Evolutionary conservation across 2,113 vertebrate genomes (phyloP).

Genomic region (Grantiella picta): DNA sequence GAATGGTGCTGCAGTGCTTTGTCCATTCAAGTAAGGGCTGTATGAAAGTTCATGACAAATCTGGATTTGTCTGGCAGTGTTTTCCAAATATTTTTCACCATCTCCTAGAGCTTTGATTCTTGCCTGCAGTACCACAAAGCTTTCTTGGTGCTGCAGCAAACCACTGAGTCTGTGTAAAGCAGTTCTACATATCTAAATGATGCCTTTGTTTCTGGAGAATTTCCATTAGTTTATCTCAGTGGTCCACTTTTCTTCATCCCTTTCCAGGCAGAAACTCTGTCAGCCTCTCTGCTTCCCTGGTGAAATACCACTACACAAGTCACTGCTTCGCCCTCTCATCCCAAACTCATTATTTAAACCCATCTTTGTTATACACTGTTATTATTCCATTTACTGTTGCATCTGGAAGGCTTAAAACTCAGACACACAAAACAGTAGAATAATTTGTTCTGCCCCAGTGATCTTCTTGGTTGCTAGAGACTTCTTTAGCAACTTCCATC

Average conservation of each 20-base stretch:
- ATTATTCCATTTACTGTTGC: background rate
- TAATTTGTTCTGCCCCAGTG: conserved; percentile 19
- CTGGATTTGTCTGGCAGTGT: background rate
- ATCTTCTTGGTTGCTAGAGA: background rate
- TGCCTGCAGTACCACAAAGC: background rate
- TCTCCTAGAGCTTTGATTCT: background rate
- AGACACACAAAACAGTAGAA: background rate
- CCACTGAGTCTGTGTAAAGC: background rate
- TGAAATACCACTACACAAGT: background rate
- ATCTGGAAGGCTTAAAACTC: conserved; percentile 13
- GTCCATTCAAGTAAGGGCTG: background rate
- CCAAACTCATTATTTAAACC: conserved; percentile 13
- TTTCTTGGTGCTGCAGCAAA: background rate
- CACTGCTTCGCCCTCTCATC: background rate
- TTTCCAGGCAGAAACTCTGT: background rate
- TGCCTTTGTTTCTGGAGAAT: background rate
- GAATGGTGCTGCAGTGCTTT: background rate
- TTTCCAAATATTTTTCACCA: background rate
- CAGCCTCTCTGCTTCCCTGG: background rate
- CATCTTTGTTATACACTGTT: background rate
- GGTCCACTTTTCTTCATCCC: background rate
- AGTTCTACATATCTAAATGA: background rate
- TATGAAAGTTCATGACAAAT: background rate
- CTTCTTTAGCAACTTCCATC: conserved; percentile 5
- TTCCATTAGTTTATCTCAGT: background rate